phyloP scores from a whole-genome alignment of 1,140 invertebrate species.

The Notospermus geniculatus region DNA sequence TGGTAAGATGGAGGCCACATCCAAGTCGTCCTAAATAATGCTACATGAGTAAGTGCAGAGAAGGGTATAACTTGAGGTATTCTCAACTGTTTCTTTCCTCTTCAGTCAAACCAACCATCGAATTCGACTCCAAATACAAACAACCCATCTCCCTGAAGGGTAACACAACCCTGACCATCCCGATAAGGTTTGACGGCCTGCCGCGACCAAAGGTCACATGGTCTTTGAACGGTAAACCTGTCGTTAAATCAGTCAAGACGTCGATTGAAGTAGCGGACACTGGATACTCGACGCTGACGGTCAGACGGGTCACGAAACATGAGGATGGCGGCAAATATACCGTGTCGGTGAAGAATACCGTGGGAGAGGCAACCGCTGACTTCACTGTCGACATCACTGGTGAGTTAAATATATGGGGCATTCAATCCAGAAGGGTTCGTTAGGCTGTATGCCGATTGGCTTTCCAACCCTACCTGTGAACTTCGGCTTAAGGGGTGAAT shows the following conservation, averaged over 20 bases:
- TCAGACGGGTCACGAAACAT: conserved; percentile 75
- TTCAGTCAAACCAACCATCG: conserved; percentile 36
- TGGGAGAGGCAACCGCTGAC: conserved; percentile 40
- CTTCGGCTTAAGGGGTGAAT: too few relatives aligned
- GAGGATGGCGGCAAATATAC: conserved; percentile 81
- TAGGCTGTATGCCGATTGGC: too few relatives aligned
- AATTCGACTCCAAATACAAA: conserved; percentile 46
- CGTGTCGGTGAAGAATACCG: conserved; percentile 42
- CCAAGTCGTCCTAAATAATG: too few relatives aligned
- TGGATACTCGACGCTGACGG: conserved; percentile 34
- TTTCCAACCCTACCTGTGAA: too few relatives aligned
- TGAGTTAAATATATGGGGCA: conserved; percentile 25
- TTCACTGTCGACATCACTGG: conserved; percentile 45
- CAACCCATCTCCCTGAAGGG: conserved; percentile 37
- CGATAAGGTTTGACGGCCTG: conserved; percentile 77
- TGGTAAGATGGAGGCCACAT: conserved; percentile 33
- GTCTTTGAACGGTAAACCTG: conserved; percentile 49
- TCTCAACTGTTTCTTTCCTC: too few relatives aligned
- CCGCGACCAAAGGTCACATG: conserved; percentile 78
- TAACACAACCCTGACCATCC: conserved; percentile 38
- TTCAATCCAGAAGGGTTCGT: too few relatives aligned
- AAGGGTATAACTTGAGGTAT: not conserved
- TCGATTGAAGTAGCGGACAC: conserved; percentile 29
- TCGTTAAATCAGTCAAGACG: conserved; percentile 28
- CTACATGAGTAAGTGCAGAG: not conserved